These are phyloP conservation scores for Xestobium rufovillosum DNA, from an alignment of 2,888 invertebrate species.

Conservation along the genomic window DNA sequence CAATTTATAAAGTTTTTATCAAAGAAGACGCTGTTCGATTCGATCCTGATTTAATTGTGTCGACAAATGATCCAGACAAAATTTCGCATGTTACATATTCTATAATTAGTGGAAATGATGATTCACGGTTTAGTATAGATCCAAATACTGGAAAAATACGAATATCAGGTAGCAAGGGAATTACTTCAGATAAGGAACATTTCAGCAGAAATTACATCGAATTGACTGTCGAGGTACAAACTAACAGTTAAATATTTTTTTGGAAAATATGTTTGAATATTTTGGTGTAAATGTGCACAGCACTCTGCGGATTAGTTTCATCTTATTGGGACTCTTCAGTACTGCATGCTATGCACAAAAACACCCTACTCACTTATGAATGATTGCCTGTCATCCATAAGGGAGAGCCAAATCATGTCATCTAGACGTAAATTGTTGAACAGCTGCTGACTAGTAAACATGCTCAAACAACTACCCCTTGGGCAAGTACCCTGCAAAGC, in stretches of 20 bases:
- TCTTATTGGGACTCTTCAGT: not conserved
- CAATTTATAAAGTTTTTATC: constrained; percentile 70
- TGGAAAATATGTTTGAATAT: not conserved
- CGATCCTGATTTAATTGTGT: constrained; percentile 64
- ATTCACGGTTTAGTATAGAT: constrained; percentile 62
- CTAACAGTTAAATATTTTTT: constrained; percentile 2
- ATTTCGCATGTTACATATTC: constrained; percentile 74
- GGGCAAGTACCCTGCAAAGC: no score
- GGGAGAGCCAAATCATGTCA: no score
- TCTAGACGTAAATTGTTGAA: no score
- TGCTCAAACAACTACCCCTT: no score
- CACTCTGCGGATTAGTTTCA: no score
- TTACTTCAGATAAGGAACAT: constrained; percentile 48
- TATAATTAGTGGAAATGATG: constrained; percentile 54
- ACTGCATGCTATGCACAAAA: not conserved
- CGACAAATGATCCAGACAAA: constrained; percentile 74
- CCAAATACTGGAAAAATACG: constrained; percentile 59
- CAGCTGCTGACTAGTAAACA: no score
- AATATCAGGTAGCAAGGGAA: constrained; percentile 47
- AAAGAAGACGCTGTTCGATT: constrained; percentile 82
- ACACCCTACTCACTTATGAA: not conserved
- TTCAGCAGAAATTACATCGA: constrained; percentile 51
- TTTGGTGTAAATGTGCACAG: not conserved
- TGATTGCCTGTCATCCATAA: no score
- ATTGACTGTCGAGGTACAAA: constrained; percentile 57